Evolutionary conservation across 2,797 vertebrate species (phyloP), one percentile per base, ranked within the genome.

Genomic region (Lacerta bilineata): DNA sequence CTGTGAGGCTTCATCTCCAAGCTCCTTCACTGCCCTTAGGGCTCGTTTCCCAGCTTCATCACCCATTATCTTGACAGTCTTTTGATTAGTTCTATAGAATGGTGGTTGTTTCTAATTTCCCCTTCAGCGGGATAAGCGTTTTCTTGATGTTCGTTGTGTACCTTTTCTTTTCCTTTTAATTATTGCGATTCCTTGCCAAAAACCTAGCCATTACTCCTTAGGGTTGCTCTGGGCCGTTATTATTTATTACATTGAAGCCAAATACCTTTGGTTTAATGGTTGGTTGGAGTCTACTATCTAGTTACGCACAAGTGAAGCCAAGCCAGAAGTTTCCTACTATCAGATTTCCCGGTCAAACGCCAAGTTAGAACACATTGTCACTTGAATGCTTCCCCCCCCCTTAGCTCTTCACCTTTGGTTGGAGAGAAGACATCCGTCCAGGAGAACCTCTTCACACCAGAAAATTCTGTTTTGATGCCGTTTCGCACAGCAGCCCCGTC

Each of bases 401-500:
- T 66, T 85, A 98, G 98, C 97, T 98, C 90, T 98, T 98, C 90
- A 98, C 98, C n/a, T 98, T 98, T 68, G 98, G 98, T n/a, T 98
- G 98, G 98, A 97, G 98, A 92, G 98, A 98, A 93, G 98, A 98
- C 81, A 96, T 98, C 87, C 97, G 98, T 25, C 98, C 98, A 0
- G 98, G 98, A 5, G 98, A 98, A 86, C 98, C 98, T 0, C 95
- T 98, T 83, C 98, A 98, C 93, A 98, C 97, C 75, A 97, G 98
- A 27, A 98, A 98, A 87, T 98, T 98, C 96, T 98, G 98, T 94
- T 97, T 98, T 0, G 98, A 98, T 0, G 97, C 98, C 0, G 92
- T 98, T 92, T 98, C 98, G 0, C 97, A 97, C 94, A 97, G 92
- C 84, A 98, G 98, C 91, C 95, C 97, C 0, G 96, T 98, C 93